These are phyloP conservation scores for Peromyscus melanophrys DNA, from an alignment of 2,797 vertebrate genomes.

Conservation along the genomic window DNA sequence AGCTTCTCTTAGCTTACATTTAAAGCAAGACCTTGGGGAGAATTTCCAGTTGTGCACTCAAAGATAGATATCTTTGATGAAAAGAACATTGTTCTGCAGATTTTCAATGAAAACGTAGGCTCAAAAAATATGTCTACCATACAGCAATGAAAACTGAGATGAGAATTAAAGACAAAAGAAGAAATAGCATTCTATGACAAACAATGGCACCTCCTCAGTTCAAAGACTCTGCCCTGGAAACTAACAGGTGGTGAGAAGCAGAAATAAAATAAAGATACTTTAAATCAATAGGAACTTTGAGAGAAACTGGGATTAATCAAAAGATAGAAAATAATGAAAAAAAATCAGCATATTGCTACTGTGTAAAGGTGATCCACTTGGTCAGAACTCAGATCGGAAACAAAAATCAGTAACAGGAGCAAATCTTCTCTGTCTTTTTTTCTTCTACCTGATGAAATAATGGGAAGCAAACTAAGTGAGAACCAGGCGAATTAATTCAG, in stretches of 20 bases:
- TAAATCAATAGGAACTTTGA: background rate
- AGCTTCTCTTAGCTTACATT: background rate
- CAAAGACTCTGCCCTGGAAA: background rate
- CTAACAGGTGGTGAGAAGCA: background rate
- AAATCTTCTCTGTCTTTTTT: background rate
- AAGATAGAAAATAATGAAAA: background rate
- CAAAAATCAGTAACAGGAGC: background rate
- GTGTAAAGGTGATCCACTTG: background rate
- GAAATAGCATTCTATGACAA: background rate
- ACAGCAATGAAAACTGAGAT: background rate
- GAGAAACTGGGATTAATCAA: background rate
- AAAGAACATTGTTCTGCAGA: background rate
- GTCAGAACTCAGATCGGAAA: background rate
- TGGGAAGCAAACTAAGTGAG: background rate
- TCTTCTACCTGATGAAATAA: background rate
- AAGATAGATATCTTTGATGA: background rate
- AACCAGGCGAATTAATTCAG: background rate
- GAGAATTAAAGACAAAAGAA: background rate
- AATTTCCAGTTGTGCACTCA: background rate
- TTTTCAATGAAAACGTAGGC: background rate
- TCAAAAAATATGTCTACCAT: background rate
- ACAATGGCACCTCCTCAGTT: background rate
- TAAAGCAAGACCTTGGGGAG: constrained; percentile 2
- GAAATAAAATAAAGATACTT: constrained; percentile 14
- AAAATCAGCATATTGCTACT: background rate